Base-by-base conservation (phyloP, 2,113 vertebrate genomes). In the Pseudois nayaur region DNA sequence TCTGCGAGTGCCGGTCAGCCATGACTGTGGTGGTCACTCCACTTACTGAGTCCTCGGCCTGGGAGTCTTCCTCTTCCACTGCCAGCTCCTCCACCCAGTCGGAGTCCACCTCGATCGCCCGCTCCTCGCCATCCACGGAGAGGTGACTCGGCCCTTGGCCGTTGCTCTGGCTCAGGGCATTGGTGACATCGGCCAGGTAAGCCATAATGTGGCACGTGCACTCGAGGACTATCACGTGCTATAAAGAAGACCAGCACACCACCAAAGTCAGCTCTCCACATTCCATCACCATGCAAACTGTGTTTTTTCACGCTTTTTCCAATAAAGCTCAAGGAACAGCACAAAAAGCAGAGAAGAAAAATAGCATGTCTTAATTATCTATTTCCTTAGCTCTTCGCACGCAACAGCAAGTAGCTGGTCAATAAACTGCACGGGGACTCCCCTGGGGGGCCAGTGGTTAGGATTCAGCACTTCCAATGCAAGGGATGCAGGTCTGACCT, bases 61-160 rank as follows among this genome's bases (percentile, higher is more conserved):
- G 99, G 0, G 99, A 99, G 96, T 99, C 99, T 87, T 99, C 99
- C 84, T 99, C 99, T 97, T 99, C 99, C 78, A 99, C 99, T 0
- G 99, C 99, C 97, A 99, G 98, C 96, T 99, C 99, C 84, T 99
- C 99, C 88, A 99, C 99, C 99, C 99, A 99, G 97, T 99, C 99
- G 0, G 99, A 99, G 98, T 99, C 99, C 96, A 99, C 99, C 95
- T 99, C 99, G 87, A 99, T 99, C 4, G 99, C 99, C 52, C 99
- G 99, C 93, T 99, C 99, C 96, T 99, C 99, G 8, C 99, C 99
- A 2, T 99, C 99, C 97, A 99, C 99, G 0, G 99, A 99, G 3
- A 99, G 98, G 31, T 99, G 99, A 67, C 99, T 99, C n/a, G 99
- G 99, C 54, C 99, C 99, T 96, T 99, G 99, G 74, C 99, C 99